phyloP scores from a whole-genome alignment of 2,797 vertebrate genomes.

The Falco novaeseelandiae region DNA sequence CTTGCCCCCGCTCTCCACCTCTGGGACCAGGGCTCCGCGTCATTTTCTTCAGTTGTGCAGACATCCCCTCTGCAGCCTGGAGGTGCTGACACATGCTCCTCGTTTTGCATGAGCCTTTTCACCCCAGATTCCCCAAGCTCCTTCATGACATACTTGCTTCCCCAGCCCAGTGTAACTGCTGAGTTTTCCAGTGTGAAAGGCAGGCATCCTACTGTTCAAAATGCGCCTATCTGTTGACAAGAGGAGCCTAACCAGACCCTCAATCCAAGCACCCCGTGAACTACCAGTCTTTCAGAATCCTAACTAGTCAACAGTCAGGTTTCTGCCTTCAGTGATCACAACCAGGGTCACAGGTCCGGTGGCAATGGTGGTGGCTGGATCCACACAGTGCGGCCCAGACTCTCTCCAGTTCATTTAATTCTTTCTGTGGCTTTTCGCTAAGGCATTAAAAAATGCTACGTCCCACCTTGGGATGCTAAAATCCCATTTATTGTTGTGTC shows the following conservation, averaged over 20 bases:
- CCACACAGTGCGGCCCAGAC: background rate
- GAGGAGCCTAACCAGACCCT: background rate
- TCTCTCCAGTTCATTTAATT: background rate
- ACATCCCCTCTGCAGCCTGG: fast-evolving
- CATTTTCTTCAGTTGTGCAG: background rate
- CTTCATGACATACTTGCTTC: fast-evolving
- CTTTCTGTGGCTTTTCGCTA: background rate
- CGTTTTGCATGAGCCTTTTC: background rate
- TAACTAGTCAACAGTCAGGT: background rate
- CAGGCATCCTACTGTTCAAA: background rate
- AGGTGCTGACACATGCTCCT: background rate
- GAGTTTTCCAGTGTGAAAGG: background rate
- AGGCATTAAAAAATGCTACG: background rate
- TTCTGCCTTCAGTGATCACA: background rate
- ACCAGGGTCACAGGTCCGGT: background rate
- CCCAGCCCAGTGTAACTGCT: background rate
- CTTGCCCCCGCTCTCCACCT: background rate
- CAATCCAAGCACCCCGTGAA: background rate
- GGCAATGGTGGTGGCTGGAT: fast-evolving
- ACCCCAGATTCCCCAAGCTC: background rate
- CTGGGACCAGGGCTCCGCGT: background rate
- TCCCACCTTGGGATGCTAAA: background rate
- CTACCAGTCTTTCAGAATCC: background rate
- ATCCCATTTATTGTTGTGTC: background rate
- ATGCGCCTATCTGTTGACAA: background rate